phyloP scores from a whole-genome alignment of 2,113 vertebrate genomes.

The Entomyzon cyanotis region DNA sequence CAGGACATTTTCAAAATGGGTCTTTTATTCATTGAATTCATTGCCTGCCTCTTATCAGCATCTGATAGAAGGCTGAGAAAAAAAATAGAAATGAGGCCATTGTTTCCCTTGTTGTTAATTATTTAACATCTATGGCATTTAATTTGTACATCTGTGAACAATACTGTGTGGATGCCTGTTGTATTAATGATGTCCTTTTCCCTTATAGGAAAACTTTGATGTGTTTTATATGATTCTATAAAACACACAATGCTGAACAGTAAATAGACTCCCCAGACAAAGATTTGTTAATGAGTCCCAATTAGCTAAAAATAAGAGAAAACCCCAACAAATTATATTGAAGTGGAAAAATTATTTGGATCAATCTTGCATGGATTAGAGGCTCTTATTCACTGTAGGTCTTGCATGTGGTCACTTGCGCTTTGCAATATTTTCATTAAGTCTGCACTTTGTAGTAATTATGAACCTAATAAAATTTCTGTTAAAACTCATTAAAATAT shows the following conservation, averaged over 20 bases:
- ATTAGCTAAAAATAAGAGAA: neutral
- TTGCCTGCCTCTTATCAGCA: neutral
- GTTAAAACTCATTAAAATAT: neutral
- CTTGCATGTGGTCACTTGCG: neutral
- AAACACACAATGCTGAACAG: neutral
- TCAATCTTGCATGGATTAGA: neutral
- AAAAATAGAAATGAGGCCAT: accelerated
- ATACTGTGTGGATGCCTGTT: neutral
- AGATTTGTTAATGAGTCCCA: neutral
- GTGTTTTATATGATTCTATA: neutral
- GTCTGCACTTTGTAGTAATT: neutral
- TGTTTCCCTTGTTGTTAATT: neutral
- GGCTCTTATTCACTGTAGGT: neutral
- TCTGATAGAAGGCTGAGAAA: neutral
- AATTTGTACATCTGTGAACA: neutral
- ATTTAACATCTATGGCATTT: neutral
- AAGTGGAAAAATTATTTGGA: neutral
- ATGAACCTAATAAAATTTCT: neutral
- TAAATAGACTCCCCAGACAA: neutral
- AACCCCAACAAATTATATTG: neutral
- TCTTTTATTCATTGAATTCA: constrained; percentile 12
- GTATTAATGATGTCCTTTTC: neutral
- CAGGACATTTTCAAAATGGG: neutral
- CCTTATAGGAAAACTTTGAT: neutral
- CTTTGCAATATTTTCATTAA: neutral